Base-by-base conservation (phyloP, 2,113 vertebrate species). In the Ptyas mucosa region DNA sequence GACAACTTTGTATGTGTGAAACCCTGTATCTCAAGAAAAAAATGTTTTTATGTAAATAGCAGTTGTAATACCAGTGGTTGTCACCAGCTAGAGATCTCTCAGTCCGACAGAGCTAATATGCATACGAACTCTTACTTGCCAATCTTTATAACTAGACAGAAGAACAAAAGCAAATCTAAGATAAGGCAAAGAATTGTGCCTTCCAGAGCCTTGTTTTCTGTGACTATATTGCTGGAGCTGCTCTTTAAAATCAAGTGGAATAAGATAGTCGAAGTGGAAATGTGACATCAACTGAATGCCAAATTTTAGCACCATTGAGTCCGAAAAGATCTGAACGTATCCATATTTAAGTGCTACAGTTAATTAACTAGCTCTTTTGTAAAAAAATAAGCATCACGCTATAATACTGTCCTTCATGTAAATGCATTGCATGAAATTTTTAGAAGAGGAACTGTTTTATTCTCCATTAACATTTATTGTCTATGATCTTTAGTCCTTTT, bases 391-490 rank as follows among this genome's bases (percentile, higher is more conserved):
- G 75, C 81, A 89, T 90, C 46, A 39, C 39, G 21, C 53, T 90
- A 14, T 85, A 57, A 26, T 85, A 90, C 88, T 46, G 53, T 93
- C 57, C 53, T 51, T 85, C 75, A 18, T 90, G 54, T 61, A 90
- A 86, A 93, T 53, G 55, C 95, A 88, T 95, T 96, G 95, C 95
- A 96, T 96, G 97, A 96, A 96, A 96, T 96, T 94, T 96, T 96
- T 97, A 96, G 95, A 96, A 96, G 95, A 95, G 95, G 95, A 90
- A 96, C 95, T 94, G 95, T 97, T 97, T 96, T 95, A 95, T 94
- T 95, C 96, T 94, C 88, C 95, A 87, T 85, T 96, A 95, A 97
- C 94, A 95, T 95, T 95, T 96, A 95, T 95, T 91, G 88, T 97
- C 97, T 81, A 97, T 95, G 95, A 96, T 96, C 93, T 95, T 95